Evolutionary conservation across 2,113 vertebrate genomes (phyloP), one percentile per base, ranked within the genome.

Genomic region (Ochotona curzoniae): DNA sequence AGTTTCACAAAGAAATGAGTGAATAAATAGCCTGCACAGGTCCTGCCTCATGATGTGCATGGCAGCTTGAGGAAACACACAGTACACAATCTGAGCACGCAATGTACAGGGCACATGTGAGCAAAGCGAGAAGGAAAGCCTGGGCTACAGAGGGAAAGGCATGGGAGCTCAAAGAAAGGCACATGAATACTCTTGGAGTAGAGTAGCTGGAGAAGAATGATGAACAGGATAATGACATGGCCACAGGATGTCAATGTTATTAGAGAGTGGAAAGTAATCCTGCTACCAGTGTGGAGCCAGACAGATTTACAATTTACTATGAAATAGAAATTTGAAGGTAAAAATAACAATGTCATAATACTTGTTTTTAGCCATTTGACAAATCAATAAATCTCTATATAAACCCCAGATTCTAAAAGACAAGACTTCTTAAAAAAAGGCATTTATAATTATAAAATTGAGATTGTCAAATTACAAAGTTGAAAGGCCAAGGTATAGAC

Each of bases 281-380:
- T 91, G 17, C 28, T 79, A 7, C n/a, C n/a, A 67, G 75, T 75
- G 83, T 8, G 21, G 2, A n/a, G 30, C 26, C 23, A 38, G 14
- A 0, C 8, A 90, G 66, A 7, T 71, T 92, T 94, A 83, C 23
- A 76, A 49, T 71, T 66, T 74, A 83, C 23, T 78, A 49, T 73
- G 17, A 82, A 67, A 85, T 9, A 13, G 6, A 47, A 6, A 47
- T 85, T 82, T 82, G 1, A 83, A 87, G 3, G 25, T 21, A 61
- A 69, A 70, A 21, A 76, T 28, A 47, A 47, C 60, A 14, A 51
- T 44, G 66, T 15, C 0, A 60, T n/a, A 49, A 67, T 54, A 2
- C 23, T 11, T 3, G n/a, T 76, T 63, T 92, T 74, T 61, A 84
- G 71, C 84, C 38, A 44, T 91, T 80, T 18, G 76, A 94, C 76